Percentiles rank a stretch among this genome's conserved stretches.
These are phyloP conservation scores for Monopis laevigella DNA, from an alignment of 2,888 invertebrate genomes.

Conservation along the genomic window DNA sequence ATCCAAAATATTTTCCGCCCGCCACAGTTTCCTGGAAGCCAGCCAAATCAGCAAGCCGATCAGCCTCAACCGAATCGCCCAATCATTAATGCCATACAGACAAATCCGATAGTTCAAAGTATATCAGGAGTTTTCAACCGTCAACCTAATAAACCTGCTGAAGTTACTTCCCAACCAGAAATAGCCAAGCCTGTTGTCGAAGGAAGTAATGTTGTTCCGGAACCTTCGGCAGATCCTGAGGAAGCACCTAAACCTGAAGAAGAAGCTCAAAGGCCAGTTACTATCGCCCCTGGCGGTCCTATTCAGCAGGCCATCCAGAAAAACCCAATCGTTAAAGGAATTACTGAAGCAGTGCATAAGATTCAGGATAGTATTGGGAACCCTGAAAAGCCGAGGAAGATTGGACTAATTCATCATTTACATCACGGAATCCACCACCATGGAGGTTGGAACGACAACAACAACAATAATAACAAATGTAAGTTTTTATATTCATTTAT, in stretches of 20 bases:
- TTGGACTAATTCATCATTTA: background rate
- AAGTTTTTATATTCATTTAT: too few relatives aligned
- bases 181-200: constrained; percentile 13
- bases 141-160: background rate
- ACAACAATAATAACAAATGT: constrained; percentile 3
- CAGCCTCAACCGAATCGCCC: constrained; percentile 23
- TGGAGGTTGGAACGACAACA: background rate
- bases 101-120: constrained; percentile 17
- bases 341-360: constrained; percentile 32
- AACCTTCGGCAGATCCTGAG: constrained; percentile 1
- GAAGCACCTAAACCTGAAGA: constrained; percentile 4
- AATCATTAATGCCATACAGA: constrained; percentile 32
- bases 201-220: constrained; percentile 21
- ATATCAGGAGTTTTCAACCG: constrained; percentile 17
- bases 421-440: constrained; percentile 4
- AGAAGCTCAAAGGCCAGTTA: constrained; percentile 15
- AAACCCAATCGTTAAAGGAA: constrained; percentile 32
- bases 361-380: constrained; percentile 30
- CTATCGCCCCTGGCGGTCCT: constrained; percentile 21
- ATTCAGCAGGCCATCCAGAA: constrained; percentile 34
- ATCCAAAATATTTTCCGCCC: constrained; percentile 22
- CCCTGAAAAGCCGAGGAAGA: constrained; percentile 33
- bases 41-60: constrained; percentile 18
- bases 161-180: background rate
- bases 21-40: constrained; percentile 14